Evolutionary conservation across 2,888 invertebrate species (phyloP), one percentile per base, ranked within the genome.

Genomic region (Kuschelorhynchus macadamiae): DNA sequence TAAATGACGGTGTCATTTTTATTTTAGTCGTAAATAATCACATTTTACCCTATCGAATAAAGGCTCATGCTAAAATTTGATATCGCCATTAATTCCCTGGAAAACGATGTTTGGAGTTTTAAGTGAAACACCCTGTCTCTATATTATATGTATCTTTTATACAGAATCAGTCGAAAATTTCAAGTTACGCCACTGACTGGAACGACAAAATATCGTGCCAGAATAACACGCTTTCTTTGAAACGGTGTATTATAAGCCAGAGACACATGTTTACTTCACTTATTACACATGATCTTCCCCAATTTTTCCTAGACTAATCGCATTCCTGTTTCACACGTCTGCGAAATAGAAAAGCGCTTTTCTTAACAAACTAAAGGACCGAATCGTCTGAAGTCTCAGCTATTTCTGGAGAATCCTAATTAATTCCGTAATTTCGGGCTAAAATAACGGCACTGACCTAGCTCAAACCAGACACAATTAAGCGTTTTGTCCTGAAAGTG

Each of bases 401-500:
- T 66, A 66, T 66, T 66, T 55, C 60, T 36, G 66, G 66, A 53
- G 30, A 55, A 46, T 17, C 50, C 46, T 66, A 66, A 60, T 66
- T 66, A 66, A 66, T 66, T 66, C 66, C 60, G 66, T 66, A 60
- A 66, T 66, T 66, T 55, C 21, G 53, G 16, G 36, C 42, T 30
- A 42, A 59, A 65, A 65, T 65, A 65, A 65, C 55, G 67, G 55
- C 62, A 67, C 67, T 67, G 62, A 67, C 67, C 67, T 67, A 67
- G 47, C 62, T 14, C 39, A 61, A 53, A 39, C 62, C 67, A 67
- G 62, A 67, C 56, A 62, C 62, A 67, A 67, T 62, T 67, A 62
- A 36, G 59, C 14, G 17, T 61, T 66, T 59, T 67, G 62, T 44
- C 65, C 52, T 18, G 59, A 66, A 66, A 59, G 60, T 42, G 47